Conservation (phyloP, 2,888 invertebrate species). For the Microchrysa polita region DNA sequence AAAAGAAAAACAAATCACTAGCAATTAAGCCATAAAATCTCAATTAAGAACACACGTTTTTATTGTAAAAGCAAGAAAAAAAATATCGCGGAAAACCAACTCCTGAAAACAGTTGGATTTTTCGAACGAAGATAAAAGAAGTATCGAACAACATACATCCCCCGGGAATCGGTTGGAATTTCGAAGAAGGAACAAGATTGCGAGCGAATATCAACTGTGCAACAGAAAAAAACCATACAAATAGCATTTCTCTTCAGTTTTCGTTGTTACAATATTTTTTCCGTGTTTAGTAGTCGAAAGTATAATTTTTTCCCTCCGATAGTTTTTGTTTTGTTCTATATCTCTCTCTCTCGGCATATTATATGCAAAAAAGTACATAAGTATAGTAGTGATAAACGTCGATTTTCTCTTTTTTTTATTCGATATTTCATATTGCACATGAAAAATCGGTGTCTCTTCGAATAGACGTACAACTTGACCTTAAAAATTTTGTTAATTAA, state of each 20-base stretch:
- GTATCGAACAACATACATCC: neutral
- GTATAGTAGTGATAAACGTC: constrained; percentile 8
- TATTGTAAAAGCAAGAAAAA: neutral
- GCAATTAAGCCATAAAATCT: constrained; percentile 37
- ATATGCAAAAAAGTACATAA: neutral
- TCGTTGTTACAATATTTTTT: constrained; percentile 1
- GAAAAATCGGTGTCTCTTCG: constrained; percentile 11
- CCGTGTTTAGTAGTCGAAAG: no score
- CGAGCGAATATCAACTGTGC: constrained; percentile 4
- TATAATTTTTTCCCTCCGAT: no score
- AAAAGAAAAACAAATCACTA: constrained; percentile 40
- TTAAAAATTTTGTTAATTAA: constrained; percentile 6
- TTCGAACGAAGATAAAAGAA: neutral
- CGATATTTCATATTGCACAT: constrained; percentile 18
- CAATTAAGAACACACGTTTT: constrained; percentile 40
- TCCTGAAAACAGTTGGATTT: neutral
- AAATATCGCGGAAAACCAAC: neutral
- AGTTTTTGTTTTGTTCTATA: constrained; percentile 1
- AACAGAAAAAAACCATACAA: no score
- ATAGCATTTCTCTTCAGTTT: constrained; percentile 31
- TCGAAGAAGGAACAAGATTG: constrained; percentile 14
- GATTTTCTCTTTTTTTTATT: neutral
- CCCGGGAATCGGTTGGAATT: neutral
- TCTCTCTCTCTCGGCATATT: neutral
- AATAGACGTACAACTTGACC: constrained; percentile 18